Evolutionary conservation across 2,797 vertebrate genomes (phyloP).

Genomic region (Oreochromis mossambicus): DNA sequence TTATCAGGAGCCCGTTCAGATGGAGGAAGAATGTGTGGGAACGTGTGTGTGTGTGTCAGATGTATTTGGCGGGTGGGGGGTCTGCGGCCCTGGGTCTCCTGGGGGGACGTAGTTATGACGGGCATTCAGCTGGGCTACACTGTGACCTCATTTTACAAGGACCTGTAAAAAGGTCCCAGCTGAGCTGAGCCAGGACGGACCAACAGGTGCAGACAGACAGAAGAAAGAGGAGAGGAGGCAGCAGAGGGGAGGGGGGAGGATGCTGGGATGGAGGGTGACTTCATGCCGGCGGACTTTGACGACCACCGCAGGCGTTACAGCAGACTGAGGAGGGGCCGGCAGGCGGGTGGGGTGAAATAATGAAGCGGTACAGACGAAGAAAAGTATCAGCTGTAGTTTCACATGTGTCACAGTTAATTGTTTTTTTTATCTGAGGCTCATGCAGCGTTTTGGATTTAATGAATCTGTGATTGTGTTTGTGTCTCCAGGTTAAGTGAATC

Average conservation of each 20-base stretch:
- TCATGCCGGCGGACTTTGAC: conserved; percentile 27
- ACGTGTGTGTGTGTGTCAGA: conserved; percentile 30
- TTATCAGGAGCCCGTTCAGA: conserved; percentile 10
- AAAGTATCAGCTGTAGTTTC: neutral
- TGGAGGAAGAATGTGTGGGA: neutral
- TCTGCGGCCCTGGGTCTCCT: conserved; percentile 30
- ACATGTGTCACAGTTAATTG: neutral
- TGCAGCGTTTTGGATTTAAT: neutral
- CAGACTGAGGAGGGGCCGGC: neutral
- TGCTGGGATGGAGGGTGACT: conserved; percentile 26
- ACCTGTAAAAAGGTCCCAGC: conserved; percentile 15
- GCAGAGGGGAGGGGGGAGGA: too few relatives aligned
- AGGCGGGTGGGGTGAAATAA: neutral
- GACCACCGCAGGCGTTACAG: conserved; percentile 27
- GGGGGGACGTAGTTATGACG: conserved; percentile 38
- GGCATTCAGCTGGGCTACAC: conserved; percentile 46
- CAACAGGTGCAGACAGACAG: conserved; percentile 56
- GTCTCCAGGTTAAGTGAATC: neutral
- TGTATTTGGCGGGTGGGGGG: conserved; percentile 9
- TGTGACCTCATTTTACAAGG: conserved; percentile 72
- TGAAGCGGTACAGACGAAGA: neutral
- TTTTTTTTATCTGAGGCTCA: neutral
- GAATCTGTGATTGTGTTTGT: neutral
- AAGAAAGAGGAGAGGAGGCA: neutral
- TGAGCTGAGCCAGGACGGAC: conserved; percentile 17